Evolutionary conservation across 2,113 vertebrate species (phyloP).

Genomic region (Oxyura jamaicensis): DNA sequence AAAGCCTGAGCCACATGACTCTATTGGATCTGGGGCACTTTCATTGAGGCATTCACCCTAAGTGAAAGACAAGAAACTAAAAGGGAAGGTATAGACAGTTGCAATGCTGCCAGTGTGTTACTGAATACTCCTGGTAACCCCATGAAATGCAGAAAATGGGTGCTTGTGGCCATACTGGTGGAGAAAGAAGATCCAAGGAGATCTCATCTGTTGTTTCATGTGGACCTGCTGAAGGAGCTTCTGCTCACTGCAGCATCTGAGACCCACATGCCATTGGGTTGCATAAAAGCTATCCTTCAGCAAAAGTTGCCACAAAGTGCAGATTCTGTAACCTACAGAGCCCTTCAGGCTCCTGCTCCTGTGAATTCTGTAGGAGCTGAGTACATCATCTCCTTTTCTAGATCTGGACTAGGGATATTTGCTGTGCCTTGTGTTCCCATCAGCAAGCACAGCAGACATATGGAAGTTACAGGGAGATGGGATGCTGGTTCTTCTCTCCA

Average conservation of each 20-base stretch:
- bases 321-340: not conserved
- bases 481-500: not conserved
- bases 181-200: not conserved
- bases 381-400: not conserved
- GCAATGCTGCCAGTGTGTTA: fast-evolving
- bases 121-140: not conserved
- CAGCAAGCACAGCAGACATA: not conserved
- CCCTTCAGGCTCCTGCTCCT: not conserved
- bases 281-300: not conserved
- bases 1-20: slow-evolving; percentile 51
- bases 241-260: not conserved
- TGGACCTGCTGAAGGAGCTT: not conserved
- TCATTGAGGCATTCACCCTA: not conserved
- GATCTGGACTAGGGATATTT: not conserved
- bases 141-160: not conserved
- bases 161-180: not conserved
- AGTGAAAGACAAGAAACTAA: not conserved
- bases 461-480: not conserved
- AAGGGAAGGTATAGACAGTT: not conserved
- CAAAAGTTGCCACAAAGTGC: not conserved
- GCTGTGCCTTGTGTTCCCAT: not conserved
- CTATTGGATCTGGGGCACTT: slow-evolving; percentile 45
- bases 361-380: not conserved
- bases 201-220: not conserved
- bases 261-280: fast-evolving